Evolutionary conservation across 2,113 vertebrate species (phyloP), one percentile per base, ranked within the genome.

Genomic region (Callipepla squamata): DNA sequence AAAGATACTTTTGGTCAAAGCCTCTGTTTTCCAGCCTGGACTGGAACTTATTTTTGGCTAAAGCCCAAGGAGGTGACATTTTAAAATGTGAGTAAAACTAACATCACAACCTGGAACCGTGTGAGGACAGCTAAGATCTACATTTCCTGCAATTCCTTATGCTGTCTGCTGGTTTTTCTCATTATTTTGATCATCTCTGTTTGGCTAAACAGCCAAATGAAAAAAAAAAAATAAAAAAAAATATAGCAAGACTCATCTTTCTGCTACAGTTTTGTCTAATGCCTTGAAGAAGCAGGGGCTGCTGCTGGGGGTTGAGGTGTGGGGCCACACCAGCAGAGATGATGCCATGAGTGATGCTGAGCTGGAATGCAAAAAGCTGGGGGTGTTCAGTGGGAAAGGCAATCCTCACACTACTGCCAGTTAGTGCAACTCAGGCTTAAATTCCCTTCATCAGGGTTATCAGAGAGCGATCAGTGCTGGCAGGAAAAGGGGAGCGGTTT

Each of bases 1-100:
- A 74, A 92, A 83, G 68, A 82, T 26, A 66, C 85, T 92, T 92
- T 61, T 40, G 87, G 79, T 72, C 86, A 80, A 91, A 94, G 48
- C 20, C 51, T 91, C 51, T 93, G 7, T 89, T 95, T 90, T 91
- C 65, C 79, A 78, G n/a, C 0, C 1, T 75, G 73, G 72, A 87
- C 51, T 68, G 67, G 51, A 81, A 92, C 47, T 66, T 88, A 89
- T 84, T 91, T 91, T 89, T 95, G 94, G 89, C 80, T 42, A 53
- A 62, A 85, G 36, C 30, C 89, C 93, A 94, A 91, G 89, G 85
- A 92, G 72, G 89, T 94, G 89, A 92, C 87, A 90, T 94, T 96
- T 96, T 2, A 0, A 95, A 86, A 36, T 57, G 87, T 78, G 85
- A 96, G 78, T 92, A 94, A 92, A 96, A 85, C 95, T 62, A 94